A percentile compares a stretch with the other conserved stretches of the same genome.
Conservation (phyloP, 2,888 invertebrate genomes). For the Eupithecia subumbrata region DNA sequence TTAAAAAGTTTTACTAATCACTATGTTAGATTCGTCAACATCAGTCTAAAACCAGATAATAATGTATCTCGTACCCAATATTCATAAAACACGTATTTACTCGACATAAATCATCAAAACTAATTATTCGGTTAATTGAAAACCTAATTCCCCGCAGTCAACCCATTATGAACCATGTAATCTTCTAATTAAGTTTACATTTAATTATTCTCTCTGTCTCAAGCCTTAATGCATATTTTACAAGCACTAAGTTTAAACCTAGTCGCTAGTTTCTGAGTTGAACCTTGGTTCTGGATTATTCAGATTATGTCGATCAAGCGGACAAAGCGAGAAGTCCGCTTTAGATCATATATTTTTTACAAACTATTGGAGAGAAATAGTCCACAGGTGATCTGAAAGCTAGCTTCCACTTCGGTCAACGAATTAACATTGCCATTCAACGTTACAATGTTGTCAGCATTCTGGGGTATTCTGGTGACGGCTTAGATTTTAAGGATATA, state of each 20-base stretch:
- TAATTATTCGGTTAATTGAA: constrained; percentile 2
- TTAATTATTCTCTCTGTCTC: constrained; percentile 16
- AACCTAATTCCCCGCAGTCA: constrained; percentile 1
- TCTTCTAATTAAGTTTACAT: constrained; percentile 11
- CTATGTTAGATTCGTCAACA: background rate
- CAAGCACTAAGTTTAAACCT: constrained; percentile 22
- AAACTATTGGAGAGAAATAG: too few relatives aligned
- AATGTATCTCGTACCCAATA: background rate
- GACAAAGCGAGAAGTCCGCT: background rate
- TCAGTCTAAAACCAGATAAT: background rate
- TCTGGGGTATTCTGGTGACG: too few relatives aligned
- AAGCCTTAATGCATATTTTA: constrained; percentile 23
- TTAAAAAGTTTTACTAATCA: too few relatives aligned
- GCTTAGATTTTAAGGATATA: too few relatives aligned
- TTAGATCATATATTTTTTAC: too few relatives aligned
- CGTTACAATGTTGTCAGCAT: too few relatives aligned
- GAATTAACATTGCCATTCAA: too few relatives aligned
- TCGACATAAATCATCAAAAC: background rate
- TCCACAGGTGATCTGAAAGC: too few relatives aligned
- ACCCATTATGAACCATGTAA: constrained; percentile 8
- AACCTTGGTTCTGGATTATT: constrained; percentile 12
- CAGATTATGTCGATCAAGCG: background rate
- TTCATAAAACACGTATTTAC: background rate
- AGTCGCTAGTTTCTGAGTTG: constrained; percentile 23
- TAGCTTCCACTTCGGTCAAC: too few relatives aligned